phyloP scores from a whole-genome alignment of 2,888 invertebrate species.

The Campoplex capitator region DNA sequence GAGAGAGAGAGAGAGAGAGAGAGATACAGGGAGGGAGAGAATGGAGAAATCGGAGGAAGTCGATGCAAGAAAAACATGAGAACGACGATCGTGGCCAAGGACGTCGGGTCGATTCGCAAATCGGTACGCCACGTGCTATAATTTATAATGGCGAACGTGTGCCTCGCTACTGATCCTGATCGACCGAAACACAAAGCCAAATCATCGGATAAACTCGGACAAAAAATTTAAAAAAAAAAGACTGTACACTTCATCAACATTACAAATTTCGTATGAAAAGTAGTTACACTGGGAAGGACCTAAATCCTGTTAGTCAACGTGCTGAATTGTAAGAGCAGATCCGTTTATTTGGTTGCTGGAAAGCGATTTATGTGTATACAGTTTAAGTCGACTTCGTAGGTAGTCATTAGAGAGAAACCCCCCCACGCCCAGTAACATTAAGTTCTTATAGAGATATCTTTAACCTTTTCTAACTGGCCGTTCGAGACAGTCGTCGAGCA shows the following conservation, averaged over 20 bases:
- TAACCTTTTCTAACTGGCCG: slow-evolving; percentile 74
- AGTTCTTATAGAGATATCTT: slow-evolving; percentile 81
- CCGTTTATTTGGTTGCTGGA: slow-evolving; percentile 35
- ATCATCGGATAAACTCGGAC: not conserved
- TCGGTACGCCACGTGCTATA: slow-evolving; percentile 31
- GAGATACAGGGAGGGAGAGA: not conserved
- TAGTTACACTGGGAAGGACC: not conserved
- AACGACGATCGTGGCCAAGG: slow-evolving; percentile 57
- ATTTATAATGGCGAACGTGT: slow-evolving; percentile 31
- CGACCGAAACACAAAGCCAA: not conserved
- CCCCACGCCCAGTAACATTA: slow-evolving; percentile 78
- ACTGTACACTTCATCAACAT: too few species aligned
- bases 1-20: not conserved
- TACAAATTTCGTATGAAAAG: not conserved
- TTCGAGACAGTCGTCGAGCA: slow-evolving; percentile 48
- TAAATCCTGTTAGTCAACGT: not conserved
- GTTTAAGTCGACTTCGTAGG: slow-evolving; percentile 71
- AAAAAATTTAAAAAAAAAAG: not conserved
- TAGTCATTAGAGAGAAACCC: slow-evolving; percentile 76
- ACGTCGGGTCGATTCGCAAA: slow-evolving; percentile 59
- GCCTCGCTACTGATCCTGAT: slow-evolving; percentile 20
- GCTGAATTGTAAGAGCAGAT: slow-evolving; percentile 3
- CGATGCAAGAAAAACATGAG: not conserved
- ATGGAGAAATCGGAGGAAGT: not conserved
- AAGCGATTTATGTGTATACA: slow-evolving; percentile 46